Conservation (phyloP, 2,888 invertebrate species). For the Sphinx pinastri region DNA sequence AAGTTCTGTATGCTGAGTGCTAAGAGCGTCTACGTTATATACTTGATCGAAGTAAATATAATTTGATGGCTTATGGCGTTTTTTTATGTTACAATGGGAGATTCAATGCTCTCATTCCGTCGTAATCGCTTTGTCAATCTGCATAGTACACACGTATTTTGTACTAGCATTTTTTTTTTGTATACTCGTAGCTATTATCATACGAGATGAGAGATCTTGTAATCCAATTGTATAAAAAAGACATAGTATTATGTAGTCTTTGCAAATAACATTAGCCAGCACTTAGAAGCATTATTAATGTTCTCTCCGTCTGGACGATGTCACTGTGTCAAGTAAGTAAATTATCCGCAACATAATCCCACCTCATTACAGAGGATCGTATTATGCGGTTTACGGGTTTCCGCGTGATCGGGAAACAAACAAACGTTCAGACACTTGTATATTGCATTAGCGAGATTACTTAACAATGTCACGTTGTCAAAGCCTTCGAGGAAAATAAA, state of each 20-base stretch:
- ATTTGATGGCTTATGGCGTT: no score
- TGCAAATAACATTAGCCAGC: background rate
- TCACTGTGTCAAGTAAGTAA: slow-evolving; percentile 9
- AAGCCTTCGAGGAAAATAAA: slow-evolving; percentile 11
- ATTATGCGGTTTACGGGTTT: slow-evolving; percentile 24
- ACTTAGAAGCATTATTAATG: slow-evolving; percentile 11
- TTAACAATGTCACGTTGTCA: slow-evolving; percentile 14
- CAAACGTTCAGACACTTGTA: slow-evolving; percentile 17
- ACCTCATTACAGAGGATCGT: slow-evolving; percentile 15
- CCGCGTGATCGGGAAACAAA: slow-evolving; percentile 21
- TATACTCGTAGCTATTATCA: no score
- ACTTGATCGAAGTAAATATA: background rate
- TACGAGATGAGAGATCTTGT: no score
- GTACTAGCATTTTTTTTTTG: no score
- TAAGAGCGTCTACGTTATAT: background rate
- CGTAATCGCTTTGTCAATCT: no score
- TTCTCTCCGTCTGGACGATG: background rate
- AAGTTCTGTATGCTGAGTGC: background rate
- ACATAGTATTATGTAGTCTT: background rate
- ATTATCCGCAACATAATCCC: slow-evolving; percentile 16
- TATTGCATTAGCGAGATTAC: slow-evolving; percentile 22
- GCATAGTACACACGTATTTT: no score
- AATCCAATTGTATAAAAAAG: no score
- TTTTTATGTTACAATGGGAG: no score
- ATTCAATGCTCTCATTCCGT: no score